These are phyloP conservation scores for Diorhabda carinulata DNA, from an alignment of 1,140 invertebrate species.

Conservation along the genomic window DNA sequence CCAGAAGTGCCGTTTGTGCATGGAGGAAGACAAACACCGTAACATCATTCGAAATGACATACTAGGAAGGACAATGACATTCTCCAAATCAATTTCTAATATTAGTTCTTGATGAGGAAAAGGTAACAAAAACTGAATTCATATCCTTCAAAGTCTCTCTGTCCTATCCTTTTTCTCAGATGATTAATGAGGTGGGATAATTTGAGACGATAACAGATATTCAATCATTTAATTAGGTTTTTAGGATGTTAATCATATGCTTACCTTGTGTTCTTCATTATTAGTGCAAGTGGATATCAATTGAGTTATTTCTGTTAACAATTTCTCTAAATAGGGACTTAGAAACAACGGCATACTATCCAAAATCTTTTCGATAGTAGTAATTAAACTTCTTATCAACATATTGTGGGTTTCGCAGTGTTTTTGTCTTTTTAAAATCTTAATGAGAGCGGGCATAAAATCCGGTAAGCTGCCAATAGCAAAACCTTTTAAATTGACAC, in stretches of 20 bases:
- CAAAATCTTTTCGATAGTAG: conserved; percentile 74
- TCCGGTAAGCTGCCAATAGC: conserved; percentile 66
- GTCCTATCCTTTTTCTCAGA: too few species aligned
- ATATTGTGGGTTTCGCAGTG: conserved; percentile 46
- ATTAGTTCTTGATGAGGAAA: too few species aligned
- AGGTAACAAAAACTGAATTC: too few species aligned
- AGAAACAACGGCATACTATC: conserved; percentile 76
- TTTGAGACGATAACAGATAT: too few species aligned
- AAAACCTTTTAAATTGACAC: conserved; percentile 66
- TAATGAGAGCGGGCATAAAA: conserved; percentile 76
- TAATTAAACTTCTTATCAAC: conserved; percentile 53
- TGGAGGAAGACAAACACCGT: too few species aligned
- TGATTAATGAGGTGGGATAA: too few species aligned
- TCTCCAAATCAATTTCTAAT: too few species aligned
- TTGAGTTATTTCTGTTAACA: conserved; percentile 63
- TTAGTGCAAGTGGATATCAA: conserved; percentile 53
- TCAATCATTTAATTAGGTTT: too few species aligned
- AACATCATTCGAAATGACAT: too few species aligned
- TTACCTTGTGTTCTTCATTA: conserved; percentile 48
- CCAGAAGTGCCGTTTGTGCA: too few species aligned
- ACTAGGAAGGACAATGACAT: too few species aligned
- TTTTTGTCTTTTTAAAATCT: conserved; percentile 54
- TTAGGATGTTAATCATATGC: not conserved
- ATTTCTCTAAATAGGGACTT: conserved; percentile 75
- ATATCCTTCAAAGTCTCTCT: too few species aligned